Evolutionary conservation across 2,797 vertebrate species (phyloP).

Genomic region (Eospalax fontanierii): DNA sequence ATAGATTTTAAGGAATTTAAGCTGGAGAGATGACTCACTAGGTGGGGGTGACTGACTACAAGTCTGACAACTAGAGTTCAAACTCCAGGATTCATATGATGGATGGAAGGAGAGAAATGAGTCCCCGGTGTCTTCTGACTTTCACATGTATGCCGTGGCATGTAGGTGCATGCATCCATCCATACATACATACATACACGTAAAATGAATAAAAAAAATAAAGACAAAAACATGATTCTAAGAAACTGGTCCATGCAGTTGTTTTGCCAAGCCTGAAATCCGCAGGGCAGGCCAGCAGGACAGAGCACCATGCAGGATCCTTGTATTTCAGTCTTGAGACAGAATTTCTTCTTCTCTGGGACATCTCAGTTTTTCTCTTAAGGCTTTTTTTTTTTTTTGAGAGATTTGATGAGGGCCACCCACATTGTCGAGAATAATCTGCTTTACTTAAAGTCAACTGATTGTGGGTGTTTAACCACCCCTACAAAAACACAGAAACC

Average conservation of each 20-base stretch:
- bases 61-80: neutral
- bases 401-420: neutral
- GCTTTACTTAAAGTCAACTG: neutral
- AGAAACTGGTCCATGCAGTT: neutral
- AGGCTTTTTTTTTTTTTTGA: neutral
- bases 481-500: neutral
- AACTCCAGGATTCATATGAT: neutral
- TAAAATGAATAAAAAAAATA: too few species aligned
- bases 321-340: neutral
- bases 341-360: neutral
- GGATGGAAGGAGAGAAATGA: neutral
- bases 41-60: neutral
- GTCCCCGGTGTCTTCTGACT: neutral
- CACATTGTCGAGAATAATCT: neutral
- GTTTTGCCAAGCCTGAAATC: neutral
- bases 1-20: neutral
- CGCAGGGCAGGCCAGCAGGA: neutral
- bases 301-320: too few species aligned
- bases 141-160: neutral
- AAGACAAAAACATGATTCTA: neutral
- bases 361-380: constrained; percentile 28
- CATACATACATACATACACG: too few species aligned
- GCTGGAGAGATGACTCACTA: neutral
- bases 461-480: neutral
- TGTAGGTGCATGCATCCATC: neutral